Evolutionary conservation across 92 coral and sea anemone genomes (phyloP).

Genomic region (Paramuricea clavata): DNA sequence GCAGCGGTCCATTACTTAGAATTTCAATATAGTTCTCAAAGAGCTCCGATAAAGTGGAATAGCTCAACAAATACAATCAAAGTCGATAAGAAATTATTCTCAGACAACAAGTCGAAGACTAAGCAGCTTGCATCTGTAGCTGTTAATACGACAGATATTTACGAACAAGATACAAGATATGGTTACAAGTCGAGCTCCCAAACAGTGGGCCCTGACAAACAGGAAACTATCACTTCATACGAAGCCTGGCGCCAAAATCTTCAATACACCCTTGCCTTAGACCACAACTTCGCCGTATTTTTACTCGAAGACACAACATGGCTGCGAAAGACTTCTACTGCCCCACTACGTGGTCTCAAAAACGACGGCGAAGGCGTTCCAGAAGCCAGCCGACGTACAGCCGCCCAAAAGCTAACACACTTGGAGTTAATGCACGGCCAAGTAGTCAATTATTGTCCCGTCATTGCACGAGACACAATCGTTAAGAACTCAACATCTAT

Average conservation of each 20-base stretch:
- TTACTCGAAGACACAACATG: slow-evolving; percentile 57
- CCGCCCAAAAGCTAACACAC: slow-evolving; percentile 39
- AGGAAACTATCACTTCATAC: slow-evolving; percentile 53
- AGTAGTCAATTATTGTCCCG: slow-evolving; percentile 64
- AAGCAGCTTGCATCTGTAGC: not conserved
- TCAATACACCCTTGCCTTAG: slow-evolving; percentile 35
- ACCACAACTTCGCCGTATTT: slow-evolving; percentile 65
- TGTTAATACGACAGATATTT: not conserved
- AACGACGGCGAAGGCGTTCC: slow-evolving; percentile 30
- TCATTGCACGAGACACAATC: slow-evolving; percentile 41
- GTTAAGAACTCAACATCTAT: slow-evolving; percentile 63
- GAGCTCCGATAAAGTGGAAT: not conserved
- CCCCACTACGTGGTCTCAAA: slow-evolving; percentile 36
- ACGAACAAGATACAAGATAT: no score
- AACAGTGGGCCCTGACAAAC: slow-evolving; percentile 62
- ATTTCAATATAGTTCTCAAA: not conserved
- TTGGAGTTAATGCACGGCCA: slow-evolving; percentile 46
- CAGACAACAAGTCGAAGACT: not conserved
- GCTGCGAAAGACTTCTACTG: slow-evolving; percentile 57
- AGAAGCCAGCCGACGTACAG: slow-evolving; percentile 31
- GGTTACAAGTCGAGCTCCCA: slow-evolving; percentile 33
- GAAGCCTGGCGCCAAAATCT: slow-evolving; percentile 63
- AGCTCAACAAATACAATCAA: not conserved
- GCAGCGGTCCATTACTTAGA: not conserved
- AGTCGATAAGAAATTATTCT: not conserved